These are phyloP conservation scores for Coptodon bakossiorum DNA, from an alignment of 2,113 vertebrate genomes.

Conservation along the genomic window DNA sequence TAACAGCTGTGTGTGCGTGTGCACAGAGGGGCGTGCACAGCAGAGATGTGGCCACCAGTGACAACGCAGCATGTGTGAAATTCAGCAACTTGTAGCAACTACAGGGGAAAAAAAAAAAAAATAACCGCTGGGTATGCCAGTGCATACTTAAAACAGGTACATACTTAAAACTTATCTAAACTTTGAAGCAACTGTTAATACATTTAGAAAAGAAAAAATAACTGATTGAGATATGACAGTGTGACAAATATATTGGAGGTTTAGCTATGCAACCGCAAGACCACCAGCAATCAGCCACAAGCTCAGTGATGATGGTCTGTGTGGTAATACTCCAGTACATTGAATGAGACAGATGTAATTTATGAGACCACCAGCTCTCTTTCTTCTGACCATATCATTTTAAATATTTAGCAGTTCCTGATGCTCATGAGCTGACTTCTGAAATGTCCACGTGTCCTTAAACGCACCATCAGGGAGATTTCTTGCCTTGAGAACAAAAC, in stretches of 20 bases:
- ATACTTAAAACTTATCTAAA: neutral
- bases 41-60: neutral
- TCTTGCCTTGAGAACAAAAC: neutral
- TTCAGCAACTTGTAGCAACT: neutral
- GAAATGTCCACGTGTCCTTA: neutral
- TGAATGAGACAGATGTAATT: neutral
- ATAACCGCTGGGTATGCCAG: neutral
- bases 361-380: neutral
- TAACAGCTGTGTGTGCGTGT: slow-evolving; percentile 4
- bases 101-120: neutral
- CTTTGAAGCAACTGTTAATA: neutral
- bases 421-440: neutral
- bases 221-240: neutral
- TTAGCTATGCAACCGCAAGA: neutral
- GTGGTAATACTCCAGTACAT: neutral
- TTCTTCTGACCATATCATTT: neutral
- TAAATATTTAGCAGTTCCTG: neutral
- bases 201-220: neutral
- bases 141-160: neutral
- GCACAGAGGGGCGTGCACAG: neutral
- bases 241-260: neutral
- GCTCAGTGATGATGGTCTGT: neutral
- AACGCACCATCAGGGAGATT: neutral
- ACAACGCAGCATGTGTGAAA: neutral
- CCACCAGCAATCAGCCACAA: neutral